Conservation (phyloP, 2,797 vertebrate species). For the Oreochromis mossambicus region DNA sequence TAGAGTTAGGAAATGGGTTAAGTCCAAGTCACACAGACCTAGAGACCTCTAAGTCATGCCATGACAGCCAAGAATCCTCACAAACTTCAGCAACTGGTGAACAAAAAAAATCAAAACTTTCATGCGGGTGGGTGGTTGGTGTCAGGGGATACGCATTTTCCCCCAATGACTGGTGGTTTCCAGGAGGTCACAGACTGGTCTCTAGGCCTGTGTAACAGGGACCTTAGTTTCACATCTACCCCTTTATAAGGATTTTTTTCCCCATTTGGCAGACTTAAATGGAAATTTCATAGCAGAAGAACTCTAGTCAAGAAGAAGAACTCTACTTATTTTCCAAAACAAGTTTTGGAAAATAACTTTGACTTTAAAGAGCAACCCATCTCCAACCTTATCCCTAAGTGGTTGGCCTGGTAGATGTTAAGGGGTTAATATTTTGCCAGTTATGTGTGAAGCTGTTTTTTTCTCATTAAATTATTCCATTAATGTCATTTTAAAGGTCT, state of each 20-base stretch:
- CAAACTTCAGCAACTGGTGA: not conserved
- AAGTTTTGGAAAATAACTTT: not conserved
- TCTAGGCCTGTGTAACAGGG: not conserved
- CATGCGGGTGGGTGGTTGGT: not conserved
- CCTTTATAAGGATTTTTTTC: not conserved
- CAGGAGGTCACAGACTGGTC: not conserved
- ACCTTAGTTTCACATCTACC: not conserved
- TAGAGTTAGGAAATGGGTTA: not conserved
- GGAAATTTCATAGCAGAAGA: not conserved
- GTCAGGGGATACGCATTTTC: not conserved
- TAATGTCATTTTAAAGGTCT: not conserved
- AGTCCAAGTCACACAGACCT: not conserved
- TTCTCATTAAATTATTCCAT: not conserved
- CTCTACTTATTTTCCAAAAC: not conserved
- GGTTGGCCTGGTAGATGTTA: not conserved
- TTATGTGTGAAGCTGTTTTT: not conserved
- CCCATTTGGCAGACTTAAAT: not conserved
- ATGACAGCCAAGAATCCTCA: not conserved
- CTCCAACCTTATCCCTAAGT: not conserved
- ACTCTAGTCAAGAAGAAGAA: not conserved
- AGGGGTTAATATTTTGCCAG: not conserved
- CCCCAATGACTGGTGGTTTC: not conserved
- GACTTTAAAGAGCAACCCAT: not conserved
- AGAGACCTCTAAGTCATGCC: not conserved
- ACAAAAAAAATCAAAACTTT: not conserved